A percentile compares a stretch with the other conserved stretches of the same genome.
Conservation (phyloP, 2,888 invertebrate genomes). For the Cheilosia variabilis region DNA sequence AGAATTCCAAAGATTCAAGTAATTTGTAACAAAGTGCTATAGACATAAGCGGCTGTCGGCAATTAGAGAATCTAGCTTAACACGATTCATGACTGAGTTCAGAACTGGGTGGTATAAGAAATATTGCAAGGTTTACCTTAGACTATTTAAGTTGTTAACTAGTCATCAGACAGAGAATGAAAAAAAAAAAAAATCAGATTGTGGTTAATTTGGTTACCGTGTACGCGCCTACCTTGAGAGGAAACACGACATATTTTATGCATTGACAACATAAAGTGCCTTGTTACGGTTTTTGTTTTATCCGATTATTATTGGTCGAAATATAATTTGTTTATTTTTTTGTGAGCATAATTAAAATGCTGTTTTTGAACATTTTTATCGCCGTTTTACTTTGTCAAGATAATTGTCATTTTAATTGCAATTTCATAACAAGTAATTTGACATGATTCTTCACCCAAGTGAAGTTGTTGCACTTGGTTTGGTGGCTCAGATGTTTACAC, state of each 20-base stretch:
- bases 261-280: slow-evolving; percentile 21
- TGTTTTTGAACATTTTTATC: not conserved
- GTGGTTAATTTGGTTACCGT: slow-evolving; percentile 30
- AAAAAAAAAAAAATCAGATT: slow-evolving; percentile 3
- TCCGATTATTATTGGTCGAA: slow-evolving; percentile 8
- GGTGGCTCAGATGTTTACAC: not conserved
- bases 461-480: not conserved
- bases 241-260: slow-evolving; percentile 57
- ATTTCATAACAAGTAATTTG: slow-evolving; percentile 15
- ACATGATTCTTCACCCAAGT: not conserved
- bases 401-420: slow-evolving; percentile 25
- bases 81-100: slow-evolving; percentile 10
- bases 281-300: slow-evolving; percentile 24
- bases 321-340: slow-evolving; percentile 9
- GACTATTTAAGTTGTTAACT: slow-evolving; percentile 15
- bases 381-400: not conserved
- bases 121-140: slow-evolving; percentile 16
- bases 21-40: slow-evolving; percentile 34
- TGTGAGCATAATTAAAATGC: not conserved
- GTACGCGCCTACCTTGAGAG: slow-evolving; percentile 37
- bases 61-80: slow-evolving; percentile 35
- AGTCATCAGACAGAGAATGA: slow-evolving; percentile 5
- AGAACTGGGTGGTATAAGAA: slow-evolving; percentile 13
- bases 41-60: slow-evolving; percentile 29
- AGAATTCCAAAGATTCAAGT: slow-evolving; percentile 31